A percentile compares a stretch with the other conserved stretches of the same genome.
Conservation (phyloP, 2,888 invertebrate genomes). For the Nomada goodeniana region DNA sequence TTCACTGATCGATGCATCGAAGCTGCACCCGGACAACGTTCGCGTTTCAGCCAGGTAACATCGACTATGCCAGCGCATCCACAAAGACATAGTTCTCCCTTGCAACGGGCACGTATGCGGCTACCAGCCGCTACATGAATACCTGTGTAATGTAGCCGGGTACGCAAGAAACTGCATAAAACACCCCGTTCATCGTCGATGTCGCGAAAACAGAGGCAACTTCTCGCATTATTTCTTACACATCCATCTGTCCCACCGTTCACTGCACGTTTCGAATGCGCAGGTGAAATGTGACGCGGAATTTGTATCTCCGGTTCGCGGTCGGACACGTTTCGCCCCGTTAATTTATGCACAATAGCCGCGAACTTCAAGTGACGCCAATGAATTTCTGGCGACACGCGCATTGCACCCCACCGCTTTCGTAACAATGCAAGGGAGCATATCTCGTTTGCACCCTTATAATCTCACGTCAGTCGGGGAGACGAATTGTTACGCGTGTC, state of each 20-base stretch:
- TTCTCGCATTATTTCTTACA: constrained; percentile 31
- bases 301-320: neutral
- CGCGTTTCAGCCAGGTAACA: constrained; percentile 18
- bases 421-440: constrained; percentile 39
- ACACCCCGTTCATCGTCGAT: constrained; percentile 20
- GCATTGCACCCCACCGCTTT: constrained; percentile 3
- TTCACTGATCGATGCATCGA: constrained; percentile 35
- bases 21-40: constrained; percentile 15
- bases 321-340: constrained; percentile 22
- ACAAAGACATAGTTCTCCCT: constrained; percentile 18
- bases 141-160: constrained; percentile 4
- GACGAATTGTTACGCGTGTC: constrained; percentile 38
- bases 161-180: constrained; percentile 33
- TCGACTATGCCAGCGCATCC: constrained; percentile 13
- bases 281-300: constrained; percentile 37
- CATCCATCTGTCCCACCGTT: neutral
- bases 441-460: constrained; percentile 36
- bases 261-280: constrained; percentile 19
- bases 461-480: constrained; percentile 33
- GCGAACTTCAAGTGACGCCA: constrained; percentile 52
- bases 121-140: constrained; percentile 12
- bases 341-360: constrained; percentile 54
- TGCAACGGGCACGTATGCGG: constrained; percentile 22
- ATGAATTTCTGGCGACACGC: constrained; percentile 43
- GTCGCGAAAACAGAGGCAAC: constrained; percentile 19